Conservation (phyloP, 2,888 invertebrate genomes). For the Pristionchus japonicus region DNA sequence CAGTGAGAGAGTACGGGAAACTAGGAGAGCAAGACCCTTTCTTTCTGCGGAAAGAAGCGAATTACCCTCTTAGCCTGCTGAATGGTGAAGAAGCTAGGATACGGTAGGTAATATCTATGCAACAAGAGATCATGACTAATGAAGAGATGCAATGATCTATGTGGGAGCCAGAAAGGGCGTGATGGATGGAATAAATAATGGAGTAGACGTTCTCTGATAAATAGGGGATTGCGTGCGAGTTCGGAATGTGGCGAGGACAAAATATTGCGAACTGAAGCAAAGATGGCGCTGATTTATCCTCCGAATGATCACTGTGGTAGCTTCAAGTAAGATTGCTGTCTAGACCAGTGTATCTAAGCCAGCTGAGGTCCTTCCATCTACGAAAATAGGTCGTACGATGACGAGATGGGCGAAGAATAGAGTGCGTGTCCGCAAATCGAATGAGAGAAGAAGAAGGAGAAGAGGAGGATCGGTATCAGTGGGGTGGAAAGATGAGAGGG, state of each 20-base stretch:
- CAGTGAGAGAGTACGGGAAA: too few species aligned
- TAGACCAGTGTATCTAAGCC: not conserved
- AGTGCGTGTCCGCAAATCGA: conserved; percentile 29
- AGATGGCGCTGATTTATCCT: too few species aligned
- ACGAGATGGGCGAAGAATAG: not conserved
- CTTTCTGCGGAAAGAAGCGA: not conserved
- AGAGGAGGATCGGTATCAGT: not conserved
- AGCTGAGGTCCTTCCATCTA: not conserved
- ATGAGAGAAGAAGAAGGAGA: not conserved
- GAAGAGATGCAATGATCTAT: not conserved
- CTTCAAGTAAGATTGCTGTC: too few species aligned
- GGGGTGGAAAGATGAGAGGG: not conserved
- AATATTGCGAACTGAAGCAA: not conserved
- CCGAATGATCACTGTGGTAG: too few species aligned
- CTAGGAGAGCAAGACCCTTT: too few species aligned
- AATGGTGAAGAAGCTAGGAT: not conserved
- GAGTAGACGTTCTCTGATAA: not conserved
- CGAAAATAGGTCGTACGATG: not conserved
- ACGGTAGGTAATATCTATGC: not conserved
- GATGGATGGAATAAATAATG: not conserved
- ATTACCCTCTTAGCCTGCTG: not conserved
- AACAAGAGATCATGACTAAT: not conserved
- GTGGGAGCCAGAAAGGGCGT: not conserved
- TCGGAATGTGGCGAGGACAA: not conserved
- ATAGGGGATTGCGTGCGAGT: not conserved